Evolutionary conservation across 2,113 vertebrate species (phyloP).

Genomic region (Gymnobelideus leadbeateri): DNA sequence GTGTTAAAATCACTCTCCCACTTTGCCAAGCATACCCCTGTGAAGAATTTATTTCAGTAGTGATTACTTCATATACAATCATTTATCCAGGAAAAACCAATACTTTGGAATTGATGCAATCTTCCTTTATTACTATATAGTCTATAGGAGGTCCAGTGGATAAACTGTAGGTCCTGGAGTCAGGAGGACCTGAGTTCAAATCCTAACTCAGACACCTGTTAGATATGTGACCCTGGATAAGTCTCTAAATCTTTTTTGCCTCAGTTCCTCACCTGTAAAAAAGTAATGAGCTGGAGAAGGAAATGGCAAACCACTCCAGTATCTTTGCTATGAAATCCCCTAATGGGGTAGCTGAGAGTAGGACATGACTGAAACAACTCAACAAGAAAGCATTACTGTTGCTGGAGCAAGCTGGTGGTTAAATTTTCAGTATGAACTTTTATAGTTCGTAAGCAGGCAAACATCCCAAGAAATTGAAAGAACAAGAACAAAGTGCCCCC

Average conservation of each 20-base stretch:
- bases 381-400: not conserved
- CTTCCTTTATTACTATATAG: not conserved
- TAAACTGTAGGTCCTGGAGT: not conserved
- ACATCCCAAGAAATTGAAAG: not conserved
- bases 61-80: not conserved
- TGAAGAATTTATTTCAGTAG: constrained; percentile 38
- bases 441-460: not conserved
- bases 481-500: not conserved
- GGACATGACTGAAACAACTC: too few species aligned
- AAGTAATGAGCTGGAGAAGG: not conserved
- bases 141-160: not conserved
- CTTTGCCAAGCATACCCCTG: constrained; percentile 83
- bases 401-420: not conserved
- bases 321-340: not conserved
- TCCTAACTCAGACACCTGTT: not conserved
- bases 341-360: not conserved
- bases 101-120: not conserved
- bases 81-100: not conserved
- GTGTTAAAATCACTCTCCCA: constrained; percentile 82
- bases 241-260: not conserved
- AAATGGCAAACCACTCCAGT: not conserved
- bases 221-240: not conserved
- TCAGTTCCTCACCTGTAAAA: not conserved
- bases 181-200: not conserved
- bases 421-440: not conserved